Evolutionary conservation across 2,888 invertebrate species (phyloP), one percentile per base, ranked within the genome.

Genomic region (Mesorhabditis spiculigera): DNA sequence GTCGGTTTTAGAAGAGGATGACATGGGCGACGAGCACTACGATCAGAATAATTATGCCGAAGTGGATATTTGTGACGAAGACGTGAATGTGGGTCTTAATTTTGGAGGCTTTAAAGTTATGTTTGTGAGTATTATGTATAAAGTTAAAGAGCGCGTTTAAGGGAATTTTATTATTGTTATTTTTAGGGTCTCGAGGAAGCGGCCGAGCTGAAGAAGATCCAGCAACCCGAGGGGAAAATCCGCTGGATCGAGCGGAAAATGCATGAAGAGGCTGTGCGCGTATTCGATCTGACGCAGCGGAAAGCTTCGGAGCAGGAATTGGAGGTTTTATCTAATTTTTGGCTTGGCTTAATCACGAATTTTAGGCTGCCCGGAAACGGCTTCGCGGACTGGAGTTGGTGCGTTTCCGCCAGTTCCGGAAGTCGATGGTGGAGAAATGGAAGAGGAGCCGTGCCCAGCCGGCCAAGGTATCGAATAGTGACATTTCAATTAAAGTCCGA

Each of bases 251-350:
- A 82, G 73, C 75, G 73, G 76, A 82, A 82, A 50, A 95, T 98
- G 94, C 94, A 93, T 85, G 95, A 96, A 86, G 95, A 96, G 87
- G 92, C 95, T 10, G 93, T 93, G 88, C 92, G 94, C 69, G 94
- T 97, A 74, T 94, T 93, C 86, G 95, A 95, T 87, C 88, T 97
- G 77, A 90, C 92, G 80, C 86, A 84, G 75, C 80, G 93, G 63
- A 94, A 95, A 0, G 95, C 95, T 45, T 92, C 92, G 42, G 92
- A 93, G 82, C 91, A 91, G 64, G 94, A 93, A 4, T 92, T 98
- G 70, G 94, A 96, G 82, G 91, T 92, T 28, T 28, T 28, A 28
- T 28, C 28, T 28, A 28, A 28, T 28, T 28, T 28, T 28, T 28
- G 28, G 28, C 28, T 28, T 28, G 28, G 28, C 28, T 28, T 28